phyloP scores from a whole-genome alignment of 2,888 invertebrate species.

The Ichneumon xanthorius region DNA sequence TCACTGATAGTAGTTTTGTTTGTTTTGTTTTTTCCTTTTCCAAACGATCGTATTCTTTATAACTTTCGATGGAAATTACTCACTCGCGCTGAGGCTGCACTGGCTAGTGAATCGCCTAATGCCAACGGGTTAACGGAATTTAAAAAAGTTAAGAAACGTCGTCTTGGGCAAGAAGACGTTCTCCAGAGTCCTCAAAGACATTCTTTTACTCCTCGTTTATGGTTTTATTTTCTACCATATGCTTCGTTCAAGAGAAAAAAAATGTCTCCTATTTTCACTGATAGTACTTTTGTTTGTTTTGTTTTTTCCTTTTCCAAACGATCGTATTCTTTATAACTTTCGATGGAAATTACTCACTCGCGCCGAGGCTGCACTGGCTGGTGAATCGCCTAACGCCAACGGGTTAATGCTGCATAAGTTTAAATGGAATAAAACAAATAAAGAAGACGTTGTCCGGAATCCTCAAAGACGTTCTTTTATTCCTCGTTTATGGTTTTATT shows the following conservation, averaged over 20 bases:
- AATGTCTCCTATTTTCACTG: slow-evolving; percentile 15
- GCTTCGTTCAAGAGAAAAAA: not conserved
- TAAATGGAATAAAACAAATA: not conserved
- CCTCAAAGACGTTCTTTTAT: too few species aligned
- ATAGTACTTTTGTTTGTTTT: not conserved
- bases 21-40: not conserved
- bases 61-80: too few species aligned
- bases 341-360: slow-evolving; percentile 33
- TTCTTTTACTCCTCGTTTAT: not conserved
- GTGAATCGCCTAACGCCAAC: slow-evolving; percentile 41
- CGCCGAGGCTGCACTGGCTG: slow-evolving; percentile 5
- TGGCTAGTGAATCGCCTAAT: too few species aligned
- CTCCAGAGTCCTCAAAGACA: slow-evolving; percentile 6
- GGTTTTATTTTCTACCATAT: not conserved
- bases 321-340: slow-evolving; percentile 38
- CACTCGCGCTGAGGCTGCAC: too few species aligned
- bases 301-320: not conserved
- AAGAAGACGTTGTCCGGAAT: not conserved
- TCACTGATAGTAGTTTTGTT: slow-evolving; percentile 6
- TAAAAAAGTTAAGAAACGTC: too few species aligned
- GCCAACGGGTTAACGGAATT: too few species aligned
- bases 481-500: too few species aligned
- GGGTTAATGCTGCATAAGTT: slow-evolving; percentile 51
- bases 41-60: too few species aligned
- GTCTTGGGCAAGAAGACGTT: not conserved